A percentile compares a stretch with the other conserved stretches of the same genome.
Conservation (phyloP, 2,797 vertebrate genomes). For the Argentina silus region DNA sequence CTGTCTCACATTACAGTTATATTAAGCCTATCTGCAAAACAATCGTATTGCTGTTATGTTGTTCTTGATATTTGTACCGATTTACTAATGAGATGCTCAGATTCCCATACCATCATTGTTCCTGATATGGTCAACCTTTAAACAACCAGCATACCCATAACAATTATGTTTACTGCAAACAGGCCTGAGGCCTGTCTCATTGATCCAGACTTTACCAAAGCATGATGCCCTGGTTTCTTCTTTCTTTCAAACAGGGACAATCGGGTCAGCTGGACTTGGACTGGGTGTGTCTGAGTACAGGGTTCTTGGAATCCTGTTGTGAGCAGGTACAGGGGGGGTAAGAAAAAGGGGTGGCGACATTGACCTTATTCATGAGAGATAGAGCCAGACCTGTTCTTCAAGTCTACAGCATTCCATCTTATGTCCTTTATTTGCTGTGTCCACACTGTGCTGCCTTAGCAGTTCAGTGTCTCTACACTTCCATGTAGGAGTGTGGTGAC, state of each 20-base stretch:
- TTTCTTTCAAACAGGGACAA: neutral
- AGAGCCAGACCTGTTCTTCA: slow-evolving; percentile 4
- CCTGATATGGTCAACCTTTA: slow-evolving; percentile 4
- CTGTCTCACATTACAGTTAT: slow-evolving; percentile 13
- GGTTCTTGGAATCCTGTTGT: slow-evolving; percentile 17
- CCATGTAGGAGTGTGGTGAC: slow-evolving; percentile 6
- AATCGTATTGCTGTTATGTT: neutral
- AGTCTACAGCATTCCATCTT: slow-evolving; percentile 42
- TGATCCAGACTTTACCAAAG: slow-evolving; percentile 13
- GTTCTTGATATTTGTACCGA: neutral
- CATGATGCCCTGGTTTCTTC: neutral
- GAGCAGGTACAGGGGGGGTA: neutral
- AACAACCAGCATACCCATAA: slow-evolving; percentile 44
- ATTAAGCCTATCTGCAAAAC: neutral
- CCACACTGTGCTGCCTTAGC: slow-evolving; percentile 34
- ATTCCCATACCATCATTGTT: neutral
- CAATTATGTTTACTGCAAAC: slow-evolving; percentile 58
- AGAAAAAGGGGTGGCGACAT: slow-evolving; percentile 29
- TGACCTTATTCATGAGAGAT: neutral
- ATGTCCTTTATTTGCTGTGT: slow-evolving; percentile 36
- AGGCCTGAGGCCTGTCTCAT: slow-evolving; percentile 3
- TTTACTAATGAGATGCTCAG: too few species aligned
- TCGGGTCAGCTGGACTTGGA: slow-evolving; percentile 22
- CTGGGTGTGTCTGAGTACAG: neutral
- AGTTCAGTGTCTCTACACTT: neutral